Evolutionary conservation across 1,140 invertebrate genomes (phyloP), one percentile per base, ranked within the genome.

Genomic region (Cotesia glomerata): DNA sequence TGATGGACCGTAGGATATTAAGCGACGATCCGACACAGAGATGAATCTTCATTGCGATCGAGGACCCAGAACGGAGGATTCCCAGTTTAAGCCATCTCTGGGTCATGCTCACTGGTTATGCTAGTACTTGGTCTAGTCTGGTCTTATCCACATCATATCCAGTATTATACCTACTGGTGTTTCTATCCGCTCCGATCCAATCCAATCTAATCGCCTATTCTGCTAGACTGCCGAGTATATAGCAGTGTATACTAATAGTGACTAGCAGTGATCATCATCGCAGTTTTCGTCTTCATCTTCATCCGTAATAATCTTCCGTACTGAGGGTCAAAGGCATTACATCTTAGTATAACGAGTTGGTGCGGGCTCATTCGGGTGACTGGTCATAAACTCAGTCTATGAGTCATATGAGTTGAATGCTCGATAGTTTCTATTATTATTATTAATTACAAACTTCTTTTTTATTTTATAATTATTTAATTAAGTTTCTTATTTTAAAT

Each of bases 321-420:
- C 39, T 51, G 11, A 34, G 65, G 73, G 73, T 71, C 69, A 74
- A 51, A 71, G 73, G 69, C 63, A 52, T 18, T 59, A 39, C 56
- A 67, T 32, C 56, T 51, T n/a, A 54, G 52, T 7, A n/a, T 18
- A 18, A 72, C 61, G 69, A 71, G 72, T 72, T 13, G 76, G 14
- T 26, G 13, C 32, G 67, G 70, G 62, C 65, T 36, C 62, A 49
- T 49, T 66, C 78, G 80, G 81, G 82, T 83, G 75, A 82, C 81
- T 81, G 83, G 83, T 84, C 82, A 82, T 82, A 84, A 78, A 77
- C 75, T 76, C 71, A 83, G 79, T 81, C 79, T 77, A 79, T 85
- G 81, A 85, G 76, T 84, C 83, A 84, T 74, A 54, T 58, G 32
- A 51, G 72, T 76, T 71, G 75, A 11, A 7, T 45, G 39, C 7